Conservation (phyloP, 30 jellyfish, hydroid and myxozoan species). For the Turritopsis rubra region DNA sequence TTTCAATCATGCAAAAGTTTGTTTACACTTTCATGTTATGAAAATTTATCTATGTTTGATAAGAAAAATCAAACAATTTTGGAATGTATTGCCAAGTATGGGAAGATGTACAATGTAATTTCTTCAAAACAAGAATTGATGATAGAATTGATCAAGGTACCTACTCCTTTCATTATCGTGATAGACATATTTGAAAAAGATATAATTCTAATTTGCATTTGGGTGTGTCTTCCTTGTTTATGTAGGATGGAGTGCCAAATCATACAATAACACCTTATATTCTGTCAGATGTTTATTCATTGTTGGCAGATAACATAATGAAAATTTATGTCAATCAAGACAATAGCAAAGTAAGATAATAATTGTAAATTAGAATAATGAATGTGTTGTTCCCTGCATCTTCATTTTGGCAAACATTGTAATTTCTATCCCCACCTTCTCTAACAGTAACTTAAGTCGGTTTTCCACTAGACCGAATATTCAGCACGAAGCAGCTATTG, state of each 20-base stretch:
- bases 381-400: too few relatives aligned
- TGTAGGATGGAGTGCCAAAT: not conserved
- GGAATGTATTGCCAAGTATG: not conserved
- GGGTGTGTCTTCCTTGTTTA: not conserved
- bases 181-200: not conserved
- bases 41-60: not conserved
- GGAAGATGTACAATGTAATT: not conserved
- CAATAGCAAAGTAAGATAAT: not conserved
- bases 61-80: not conserved
- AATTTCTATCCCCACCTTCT: not conserved
- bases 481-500: too few relatives aligned
- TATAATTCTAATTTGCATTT: not conserved
- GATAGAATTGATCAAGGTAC: not conserved
- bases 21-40: not conserved
- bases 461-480: too few relatives aligned
- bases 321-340: not conserved
- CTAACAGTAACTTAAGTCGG: not conserved
- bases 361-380: not conserved
- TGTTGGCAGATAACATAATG: not conserved
- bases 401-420: not conserved
- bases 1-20: not conserved
- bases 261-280: not conserved
- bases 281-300: not conserved
- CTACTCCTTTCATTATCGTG: not conserved
- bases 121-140: not conserved